These are phyloP conservation scores for Cacatua alba DNA, from an alignment of 2,113 vertebrate genomes.

Conservation along the genomic window DNA sequence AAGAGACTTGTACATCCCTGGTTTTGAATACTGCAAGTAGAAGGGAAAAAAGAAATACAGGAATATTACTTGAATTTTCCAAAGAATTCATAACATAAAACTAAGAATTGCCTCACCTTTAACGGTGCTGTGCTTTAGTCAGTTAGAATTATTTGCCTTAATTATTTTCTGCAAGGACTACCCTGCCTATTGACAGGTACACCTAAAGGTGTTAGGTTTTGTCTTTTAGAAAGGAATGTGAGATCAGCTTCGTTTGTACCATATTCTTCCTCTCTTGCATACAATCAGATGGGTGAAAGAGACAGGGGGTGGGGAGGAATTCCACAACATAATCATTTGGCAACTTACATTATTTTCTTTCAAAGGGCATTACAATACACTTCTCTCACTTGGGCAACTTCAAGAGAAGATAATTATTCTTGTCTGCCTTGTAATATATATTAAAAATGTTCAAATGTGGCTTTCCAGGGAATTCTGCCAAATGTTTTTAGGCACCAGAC, in stretches of 20 bases:
- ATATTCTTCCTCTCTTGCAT: not conserved
- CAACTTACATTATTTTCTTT: slow-evolving; percentile 67
- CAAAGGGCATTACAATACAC: slow-evolving; percentile 70
- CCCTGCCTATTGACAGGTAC: not conserved
- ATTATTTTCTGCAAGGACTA: not conserved
- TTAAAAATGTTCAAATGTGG: slow-evolving; percentile 90
- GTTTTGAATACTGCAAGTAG: not conserved
- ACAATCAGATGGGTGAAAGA: not conserved
- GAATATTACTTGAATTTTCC: not conserved
- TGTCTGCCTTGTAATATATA: slow-evolving; percentile 88
- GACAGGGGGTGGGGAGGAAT: not conserved
- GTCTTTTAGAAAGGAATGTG: not conserved
- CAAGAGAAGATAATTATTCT: slow-evolving; percentile 88
- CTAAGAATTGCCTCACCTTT: not conserved
- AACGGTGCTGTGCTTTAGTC: not conserved
- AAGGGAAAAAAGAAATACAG: not conserved
- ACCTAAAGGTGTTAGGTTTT: not conserved
- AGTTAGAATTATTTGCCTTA: not conserved
- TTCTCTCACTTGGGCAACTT: slow-evolving; percentile 76
- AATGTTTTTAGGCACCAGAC: slow-evolving; percentile 84
- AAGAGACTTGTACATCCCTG: not conserved
- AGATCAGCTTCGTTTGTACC: not conserved
- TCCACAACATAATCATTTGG: slow-evolving; percentile 55
- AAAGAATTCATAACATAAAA: not conserved
- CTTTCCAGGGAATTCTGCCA: slow-evolving; percentile 87